A percentile compares a stretch with the other conserved stretches of the same genome.
Conservation (phyloP, 2,888 invertebrate genomes). For the Dendrolimus houi region DNA sequence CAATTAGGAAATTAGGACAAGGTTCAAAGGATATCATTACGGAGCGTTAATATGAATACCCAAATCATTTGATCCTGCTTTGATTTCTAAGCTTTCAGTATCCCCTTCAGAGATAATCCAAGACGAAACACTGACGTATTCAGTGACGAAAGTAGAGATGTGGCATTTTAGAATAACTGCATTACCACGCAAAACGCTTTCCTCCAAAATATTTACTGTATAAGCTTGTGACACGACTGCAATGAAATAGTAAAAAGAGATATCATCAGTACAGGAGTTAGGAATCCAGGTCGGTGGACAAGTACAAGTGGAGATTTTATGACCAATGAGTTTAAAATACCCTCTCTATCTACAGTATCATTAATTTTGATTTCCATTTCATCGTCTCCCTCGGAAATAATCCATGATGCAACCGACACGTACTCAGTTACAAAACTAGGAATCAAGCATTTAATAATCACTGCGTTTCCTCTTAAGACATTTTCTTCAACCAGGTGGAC, state of each 20-base stretch:
- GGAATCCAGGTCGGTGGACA: background rate
- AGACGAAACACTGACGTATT: constrained; percentile 90
- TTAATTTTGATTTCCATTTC: constrained; percentile 50
- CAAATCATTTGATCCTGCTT: constrained; percentile 53
- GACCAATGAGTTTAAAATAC: constrained; percentile 23
- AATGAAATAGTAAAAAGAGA: constrained; percentile 24
- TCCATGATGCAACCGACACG: constrained; percentile 86
- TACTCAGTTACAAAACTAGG: constrained; percentile 93
- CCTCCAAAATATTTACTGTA: constrained; percentile 93
- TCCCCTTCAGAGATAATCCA: constrained; percentile 88
- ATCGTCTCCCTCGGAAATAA: constrained; percentile 78
- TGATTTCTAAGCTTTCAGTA: constrained; percentile 62
- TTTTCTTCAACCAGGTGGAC: constrained; percentile 91
- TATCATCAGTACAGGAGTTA: constrained; percentile 2
- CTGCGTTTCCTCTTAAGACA: constrained; percentile 88
- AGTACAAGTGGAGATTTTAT: background rate
- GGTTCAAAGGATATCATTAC: constrained; percentile 13
- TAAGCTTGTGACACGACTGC: constrained; percentile 93
- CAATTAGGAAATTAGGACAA: constrained; percentile 9
- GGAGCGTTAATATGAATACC: constrained; percentile 34
- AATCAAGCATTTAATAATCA: constrained; percentile 87
- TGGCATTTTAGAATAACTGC: constrained; percentile 94
- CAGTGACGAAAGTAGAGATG: constrained; percentile 94
- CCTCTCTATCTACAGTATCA: constrained; percentile 39
- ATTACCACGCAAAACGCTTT: constrained; percentile 92